Evolutionary conservation across 1,140 invertebrate genomes (phyloP), one percentile per base, ranked within the genome.

Genomic region (Diorhabda sublineata): DNA sequence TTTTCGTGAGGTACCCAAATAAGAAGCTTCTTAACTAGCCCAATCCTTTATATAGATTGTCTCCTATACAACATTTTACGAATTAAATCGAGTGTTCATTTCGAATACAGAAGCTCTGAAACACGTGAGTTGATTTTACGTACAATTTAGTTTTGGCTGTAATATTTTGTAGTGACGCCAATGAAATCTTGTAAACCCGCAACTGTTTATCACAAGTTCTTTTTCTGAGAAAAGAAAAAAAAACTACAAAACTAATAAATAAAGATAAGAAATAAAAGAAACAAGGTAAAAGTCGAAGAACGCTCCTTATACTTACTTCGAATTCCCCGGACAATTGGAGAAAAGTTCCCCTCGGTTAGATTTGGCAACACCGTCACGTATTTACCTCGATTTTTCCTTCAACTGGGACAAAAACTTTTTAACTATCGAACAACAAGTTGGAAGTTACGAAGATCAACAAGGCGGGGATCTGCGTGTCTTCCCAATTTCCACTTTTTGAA

Each of bases 321-420:
- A 52, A 52, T n/a, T 52, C 47, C 47, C 47, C n/a, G 47, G 47
- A 52, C 47, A 52, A 52, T 52, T 8, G 6, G 26, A 8, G 6
- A 3, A 4, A n/a, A 52, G 47, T 52, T 52, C 47, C 6, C 6
- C 47, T n/a, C 6, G n/a, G 4, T n/a, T 8, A 52, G 47, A 52
- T 52, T 52, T 52, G 47, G 47, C 47, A 52, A 52, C 47, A 52
- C 47, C n/a, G 47, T 52, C 47, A 52, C 47, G 47, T 52, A 52
- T n/a, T 6, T n/a, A 52, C 47, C 47, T 52, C 47, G 47, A 52
- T 52, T 52, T 52, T 52, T 26, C 26, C 26, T 26, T 52, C 47
- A 52, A 52, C 47, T 52, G 47, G 47, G 47, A 52, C 47, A 52
- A 52, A 52, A 52, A 52, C 47, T 52, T 52, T 52, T 52, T 52